These are phyloP conservation scores for Phrixothrix hirtus DNA, from an alignment of 2,888 invertebrate species.

Conservation along the genomic window DNA sequence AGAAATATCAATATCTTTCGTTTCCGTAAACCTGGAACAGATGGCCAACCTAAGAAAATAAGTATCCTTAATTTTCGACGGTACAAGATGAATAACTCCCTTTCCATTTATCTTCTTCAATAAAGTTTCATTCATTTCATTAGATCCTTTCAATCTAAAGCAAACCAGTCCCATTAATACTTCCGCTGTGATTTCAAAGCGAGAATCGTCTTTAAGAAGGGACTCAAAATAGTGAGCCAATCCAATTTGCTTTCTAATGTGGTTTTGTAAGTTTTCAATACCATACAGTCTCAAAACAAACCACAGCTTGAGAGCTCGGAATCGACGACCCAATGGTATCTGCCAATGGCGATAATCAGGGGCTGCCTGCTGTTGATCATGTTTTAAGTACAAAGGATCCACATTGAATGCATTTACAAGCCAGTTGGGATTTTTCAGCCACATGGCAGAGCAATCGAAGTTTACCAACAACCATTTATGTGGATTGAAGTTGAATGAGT, in stretches of 20 bases:
- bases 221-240: slow-evolving; percentile 87
- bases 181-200: slow-evolving; percentile 89
- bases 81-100: slow-evolving; percentile 90
- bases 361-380: slow-evolving; percentile 86
- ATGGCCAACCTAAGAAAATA: slow-evolving; percentile 90
- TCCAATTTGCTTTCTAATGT: slow-evolving; percentile 82
- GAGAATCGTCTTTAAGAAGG: slow-evolving; percentile 71
- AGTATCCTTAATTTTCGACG: slow-evolving; percentile 80
- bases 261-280: slow-evolving; percentile 81
- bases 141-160: slow-evolving; percentile 86
- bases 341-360: slow-evolving; percentile 98
- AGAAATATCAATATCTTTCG: slow-evolving; percentile 79
- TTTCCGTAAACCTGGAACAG: slow-evolving; percentile 82
- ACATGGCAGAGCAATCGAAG: slow-evolving; percentile 98
- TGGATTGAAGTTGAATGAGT: slow-evolving; percentile 98
- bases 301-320: slow-evolving; percentile 92
- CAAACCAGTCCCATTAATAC: slow-evolving; percentile 95
- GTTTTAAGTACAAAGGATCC: slow-evolving; percentile 94
- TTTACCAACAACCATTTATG: slow-evolving; percentile 99
- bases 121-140: slow-evolving; percentile 80
- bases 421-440: slow-evolving; percentile 88
- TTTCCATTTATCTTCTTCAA: slow-evolving; percentile 85
- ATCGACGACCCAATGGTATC: slow-evolving; percentile 91
- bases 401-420: slow-evolving; percentile 96
- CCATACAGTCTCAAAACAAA: slow-evolving; percentile 92